Conservation (phyloP, 2,888 invertebrate species). For the Mythimna ferrago region DNA sequence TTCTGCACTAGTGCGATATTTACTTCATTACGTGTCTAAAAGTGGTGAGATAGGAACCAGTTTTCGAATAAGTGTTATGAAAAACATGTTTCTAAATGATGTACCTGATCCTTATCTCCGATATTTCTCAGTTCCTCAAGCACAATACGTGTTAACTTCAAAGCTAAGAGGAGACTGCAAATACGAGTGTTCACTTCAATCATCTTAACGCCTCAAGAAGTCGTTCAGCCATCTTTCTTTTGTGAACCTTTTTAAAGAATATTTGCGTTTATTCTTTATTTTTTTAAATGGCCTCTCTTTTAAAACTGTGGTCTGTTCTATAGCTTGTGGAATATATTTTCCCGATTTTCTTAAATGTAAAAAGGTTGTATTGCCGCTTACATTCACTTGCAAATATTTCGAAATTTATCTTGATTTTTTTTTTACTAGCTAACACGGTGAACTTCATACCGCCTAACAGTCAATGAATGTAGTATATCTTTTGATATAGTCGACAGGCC, state of each 20-base stretch:
- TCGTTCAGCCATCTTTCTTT: slow-evolving; percentile 24
- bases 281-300: not conserved
- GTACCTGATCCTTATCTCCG: not conserved
- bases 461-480: too few species aligned
- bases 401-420: too few species aligned
- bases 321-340: not conserved
- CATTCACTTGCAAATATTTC: too few species aligned
- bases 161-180: slow-evolving; percentile 12
- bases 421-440: too few species aligned
- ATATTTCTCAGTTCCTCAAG: slow-evolving; percentile 3
- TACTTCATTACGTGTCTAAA: too few species aligned
- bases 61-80: too few species aligned
- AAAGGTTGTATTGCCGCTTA: too few species aligned
- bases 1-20: too few species aligned
- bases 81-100: not conserved
- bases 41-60: too few species aligned
- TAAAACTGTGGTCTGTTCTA: not conserved
- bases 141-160: slow-evolving; percentile 34
- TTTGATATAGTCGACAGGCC: too few species aligned
- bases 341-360: too few species aligned
- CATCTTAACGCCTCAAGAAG: slow-evolving; percentile 30
- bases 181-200: slow-evolving; percentile 19
- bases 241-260: not conserved
- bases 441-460: too few species aligned
- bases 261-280: slow-evolving; percentile 6